Evolutionary conservation across 1,140 invertebrate species (phyloP).

Genomic region (Danaus plexippus): DNA sequence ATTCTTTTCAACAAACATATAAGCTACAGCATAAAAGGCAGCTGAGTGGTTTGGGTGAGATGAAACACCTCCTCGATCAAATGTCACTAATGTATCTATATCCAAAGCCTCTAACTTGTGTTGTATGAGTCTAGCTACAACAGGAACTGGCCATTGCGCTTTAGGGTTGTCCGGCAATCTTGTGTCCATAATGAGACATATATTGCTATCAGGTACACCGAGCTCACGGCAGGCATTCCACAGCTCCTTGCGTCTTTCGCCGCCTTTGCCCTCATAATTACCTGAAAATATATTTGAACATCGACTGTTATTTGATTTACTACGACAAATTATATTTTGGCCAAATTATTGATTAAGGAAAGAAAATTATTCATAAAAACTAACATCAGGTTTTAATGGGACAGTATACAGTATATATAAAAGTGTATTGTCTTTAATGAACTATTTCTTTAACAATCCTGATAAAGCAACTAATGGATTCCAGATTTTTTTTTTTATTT

Average conservation of each 20-base stretch:
- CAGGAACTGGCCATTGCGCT: constrained; percentile 81
- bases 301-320: too few species aligned
- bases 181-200: constrained; percentile 80
- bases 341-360: too few species aligned
- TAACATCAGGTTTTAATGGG: too few species aligned
- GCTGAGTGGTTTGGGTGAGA: constrained; percentile 91
- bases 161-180: constrained; percentile 83
- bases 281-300: constrained; percentile 69
- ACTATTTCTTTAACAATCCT: too few species aligned
- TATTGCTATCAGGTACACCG: constrained; percentile 83
- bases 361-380: too few species aligned
- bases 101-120: constrained; percentile 80
- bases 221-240: constrained; percentile 82
- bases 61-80: constrained; percentile 92
- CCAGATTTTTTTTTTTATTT: too few species aligned
- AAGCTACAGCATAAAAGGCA: constrained; percentile 83
- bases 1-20: constrained; percentile 81
- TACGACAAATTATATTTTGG: too few species aligned
- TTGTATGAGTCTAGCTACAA: constrained; percentile 80
- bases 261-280: constrained; percentile 79
- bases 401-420: too few species aligned
- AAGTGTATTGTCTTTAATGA: too few species aligned
- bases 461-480: too few species aligned
- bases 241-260: constrained; percentile 81
- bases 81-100: constrained; percentile 91